Evolutionary conservation across 2,113 vertebrate species (phyloP).

Genomic region (Notothenia coriiceps): DNA sequence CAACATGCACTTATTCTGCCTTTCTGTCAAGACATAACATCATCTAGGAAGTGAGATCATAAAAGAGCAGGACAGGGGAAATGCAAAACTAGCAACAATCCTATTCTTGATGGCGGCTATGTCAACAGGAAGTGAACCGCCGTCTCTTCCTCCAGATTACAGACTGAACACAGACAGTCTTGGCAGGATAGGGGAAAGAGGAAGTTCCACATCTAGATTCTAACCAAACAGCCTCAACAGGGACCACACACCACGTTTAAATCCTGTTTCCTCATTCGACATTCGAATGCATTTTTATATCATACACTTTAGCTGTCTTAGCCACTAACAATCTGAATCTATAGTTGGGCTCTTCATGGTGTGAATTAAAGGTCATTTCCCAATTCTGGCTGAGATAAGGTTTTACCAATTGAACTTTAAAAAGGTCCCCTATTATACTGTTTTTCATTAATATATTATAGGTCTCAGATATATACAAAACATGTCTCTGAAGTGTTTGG

Average conservation of each 20-base stretch:
- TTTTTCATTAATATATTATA: too few relatives aligned
- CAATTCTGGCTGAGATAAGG: too few relatives aligned
- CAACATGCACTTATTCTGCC: neutral
- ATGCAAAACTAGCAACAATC: conserved; percentile 30
- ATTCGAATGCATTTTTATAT: conserved; percentile 20
- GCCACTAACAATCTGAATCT: neutral
- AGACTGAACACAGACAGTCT: conserved; percentile 52
- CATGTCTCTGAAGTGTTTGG: too few relatives aligned
- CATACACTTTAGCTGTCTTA: neutral
- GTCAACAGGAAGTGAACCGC: conserved; percentile 70
- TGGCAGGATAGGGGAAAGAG: conserved; percentile 51
- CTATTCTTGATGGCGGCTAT: conserved; percentile 24
- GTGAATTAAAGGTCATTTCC: neutral
- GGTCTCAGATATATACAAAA: too few relatives aligned
- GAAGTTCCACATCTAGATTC: conserved; percentile 67
- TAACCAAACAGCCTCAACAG: conserved; percentile 40
- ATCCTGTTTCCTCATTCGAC: conserved; percentile 67
- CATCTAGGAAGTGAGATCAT: conserved; percentile 28
- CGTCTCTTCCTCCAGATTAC: conserved; percentile 73
- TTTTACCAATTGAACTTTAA: neutral
- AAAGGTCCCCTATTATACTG: too few relatives aligned
- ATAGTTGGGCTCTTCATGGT: neutral
- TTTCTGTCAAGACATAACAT: conserved; percentile 11
- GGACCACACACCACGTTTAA: conserved; percentile 40
- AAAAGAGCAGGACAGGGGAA: conserved; percentile 16